A percentile compares a stretch with the other conserved stretches of the same genome.
Evolutionary conservation across 2,113 vertebrate genomes (phyloP).

Genomic region (Eublepharis macularius): DNA sequence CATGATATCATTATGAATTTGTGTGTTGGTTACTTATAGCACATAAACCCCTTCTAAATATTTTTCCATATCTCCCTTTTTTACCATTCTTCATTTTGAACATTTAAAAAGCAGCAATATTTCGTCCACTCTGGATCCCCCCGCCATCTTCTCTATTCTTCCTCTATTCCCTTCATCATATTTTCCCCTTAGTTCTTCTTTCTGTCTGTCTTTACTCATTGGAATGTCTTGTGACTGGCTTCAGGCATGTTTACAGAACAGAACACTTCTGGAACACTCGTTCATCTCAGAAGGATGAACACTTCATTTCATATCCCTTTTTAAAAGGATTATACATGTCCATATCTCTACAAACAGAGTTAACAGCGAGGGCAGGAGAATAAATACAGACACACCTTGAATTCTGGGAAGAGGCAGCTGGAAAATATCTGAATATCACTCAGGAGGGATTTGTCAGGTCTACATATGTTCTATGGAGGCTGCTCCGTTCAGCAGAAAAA

Average conservation of each 20-base stretch:
- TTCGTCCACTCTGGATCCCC: not conserved
- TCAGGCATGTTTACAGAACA: not conserved
- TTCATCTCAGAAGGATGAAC: slow-evolving; percentile 6
- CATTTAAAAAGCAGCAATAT: not conserved
- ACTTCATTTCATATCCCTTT: slow-evolving; percentile 3
- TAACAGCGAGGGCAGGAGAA: not conserved
- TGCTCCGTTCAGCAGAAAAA: too few relatives aligned
- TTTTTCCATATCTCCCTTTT: not conserved
- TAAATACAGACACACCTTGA: not conserved
- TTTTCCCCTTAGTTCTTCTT: not conserved
- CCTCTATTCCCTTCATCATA: too few relatives aligned
- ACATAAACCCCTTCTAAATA: not conserved
- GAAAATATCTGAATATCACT: not conserved
- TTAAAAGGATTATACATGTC: not conserved
- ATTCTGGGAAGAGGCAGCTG: not conserved
- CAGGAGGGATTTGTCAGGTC: too few relatives aligned
- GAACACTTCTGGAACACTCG: slow-evolving; percentile 1
- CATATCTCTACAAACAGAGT: not conserved
- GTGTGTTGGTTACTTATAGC: not conserved
- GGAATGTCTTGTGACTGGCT: slow-evolving; percentile 5
- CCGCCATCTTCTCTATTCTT: not conserved
- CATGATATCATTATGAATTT: not conserved
- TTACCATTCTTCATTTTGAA: not conserved
- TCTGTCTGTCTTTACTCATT: not conserved
- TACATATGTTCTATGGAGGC: too few relatives aligned